Evolutionary conservation across 2,797 vertebrate genomes (phyloP).

Genomic region (Cuniculus paca): DNA sequence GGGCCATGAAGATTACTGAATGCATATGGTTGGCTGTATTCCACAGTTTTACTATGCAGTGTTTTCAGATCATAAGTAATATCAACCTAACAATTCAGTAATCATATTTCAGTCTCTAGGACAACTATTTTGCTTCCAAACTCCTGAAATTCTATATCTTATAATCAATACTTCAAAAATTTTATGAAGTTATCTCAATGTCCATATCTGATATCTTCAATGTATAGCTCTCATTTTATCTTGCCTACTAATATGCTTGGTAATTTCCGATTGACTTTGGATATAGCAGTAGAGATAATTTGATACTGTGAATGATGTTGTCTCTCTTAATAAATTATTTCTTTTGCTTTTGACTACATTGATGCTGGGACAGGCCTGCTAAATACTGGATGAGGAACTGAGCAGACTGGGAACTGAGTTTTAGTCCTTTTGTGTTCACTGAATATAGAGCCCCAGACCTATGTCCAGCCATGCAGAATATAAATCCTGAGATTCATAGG

Average conservation of each 20-base stretch:
- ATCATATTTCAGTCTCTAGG: conserved; percentile 11
- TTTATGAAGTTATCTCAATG: background rate
- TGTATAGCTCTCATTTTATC: background rate
- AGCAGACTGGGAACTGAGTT: background rate
- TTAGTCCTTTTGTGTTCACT: background rate
- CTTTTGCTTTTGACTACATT: conserved; percentile 1
- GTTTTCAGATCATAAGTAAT: conserved; percentile 24
- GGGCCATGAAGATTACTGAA: background rate
- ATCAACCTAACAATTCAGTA: background rate
- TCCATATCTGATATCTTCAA: background rate
- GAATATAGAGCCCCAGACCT: background rate
- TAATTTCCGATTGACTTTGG: conserved; percentile 52
- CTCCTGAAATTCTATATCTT: background rate
- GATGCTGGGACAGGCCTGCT: background rate
- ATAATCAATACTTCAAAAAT: background rate
- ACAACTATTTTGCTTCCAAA: background rate
- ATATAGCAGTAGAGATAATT: background rate
- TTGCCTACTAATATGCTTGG: background rate
- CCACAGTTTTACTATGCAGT: background rate
- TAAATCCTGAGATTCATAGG: background rate
- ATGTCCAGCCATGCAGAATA: background rate
- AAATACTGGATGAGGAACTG: background rate
- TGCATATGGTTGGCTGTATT: background rate
- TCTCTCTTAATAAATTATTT: conserved; percentile 40
- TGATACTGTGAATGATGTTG: background rate